Evolutionary conservation across 2,113 vertebrate species (phyloP).

Genomic region (Cromileptes altivelis): DNA sequence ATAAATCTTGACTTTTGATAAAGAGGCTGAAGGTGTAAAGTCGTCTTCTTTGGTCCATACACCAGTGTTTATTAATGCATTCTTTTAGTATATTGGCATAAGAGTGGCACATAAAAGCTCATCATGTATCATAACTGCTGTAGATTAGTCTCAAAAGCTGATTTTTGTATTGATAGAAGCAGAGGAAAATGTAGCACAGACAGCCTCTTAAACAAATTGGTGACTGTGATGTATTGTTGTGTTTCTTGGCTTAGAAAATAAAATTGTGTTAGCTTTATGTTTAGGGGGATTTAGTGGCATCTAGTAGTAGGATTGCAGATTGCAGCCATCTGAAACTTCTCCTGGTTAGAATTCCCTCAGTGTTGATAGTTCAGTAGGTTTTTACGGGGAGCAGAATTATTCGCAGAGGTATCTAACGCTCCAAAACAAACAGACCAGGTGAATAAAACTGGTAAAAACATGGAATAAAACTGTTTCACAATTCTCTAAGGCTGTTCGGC

Average conservation of each 20-base stretch:
- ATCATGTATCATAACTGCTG: conserved; percentile 1
- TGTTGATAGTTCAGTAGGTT: no score
- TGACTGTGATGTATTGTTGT: neutral
- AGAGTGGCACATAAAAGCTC: conserved; percentile 10
- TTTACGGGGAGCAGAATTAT: no score
- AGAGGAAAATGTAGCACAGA: neutral
- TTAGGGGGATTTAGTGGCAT: no score
- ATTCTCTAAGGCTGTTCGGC: no score
- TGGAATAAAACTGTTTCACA: no score
- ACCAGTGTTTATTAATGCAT: conserved; percentile 1
- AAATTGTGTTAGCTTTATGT: no score
- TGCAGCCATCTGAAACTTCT: no score
- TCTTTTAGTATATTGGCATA: neutral
- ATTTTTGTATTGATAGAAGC: neutral
- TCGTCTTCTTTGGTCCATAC: neutral
- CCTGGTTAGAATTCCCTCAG: no score
- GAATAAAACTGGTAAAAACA: no score
- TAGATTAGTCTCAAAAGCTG: conserved; percentile 1
- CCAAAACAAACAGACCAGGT: no score
- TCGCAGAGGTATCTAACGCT: no score
- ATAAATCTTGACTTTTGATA: neutral
- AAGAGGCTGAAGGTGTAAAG: neutral
- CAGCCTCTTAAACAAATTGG: conserved; percentile 1
- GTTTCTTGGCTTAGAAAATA: conserved; percentile 22
- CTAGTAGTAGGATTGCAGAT: no score